phyloP scores from a whole-genome alignment of 2,888 invertebrate species.

The Coelopa pilipes region DNA sequence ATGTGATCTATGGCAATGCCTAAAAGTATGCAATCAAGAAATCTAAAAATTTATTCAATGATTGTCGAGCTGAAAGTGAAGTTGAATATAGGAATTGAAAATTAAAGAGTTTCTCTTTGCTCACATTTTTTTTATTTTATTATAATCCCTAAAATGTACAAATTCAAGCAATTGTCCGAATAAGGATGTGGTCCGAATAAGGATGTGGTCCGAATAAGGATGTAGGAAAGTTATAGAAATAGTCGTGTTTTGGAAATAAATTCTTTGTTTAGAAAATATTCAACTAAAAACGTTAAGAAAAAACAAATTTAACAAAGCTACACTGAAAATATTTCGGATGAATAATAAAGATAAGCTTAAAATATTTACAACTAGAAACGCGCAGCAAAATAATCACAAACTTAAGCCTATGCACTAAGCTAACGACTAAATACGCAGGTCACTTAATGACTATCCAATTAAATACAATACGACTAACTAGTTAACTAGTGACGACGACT shows the following conservation, averaged over 20 bases:
- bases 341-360: not conserved
- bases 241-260: not conserved
- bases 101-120: not conserved
- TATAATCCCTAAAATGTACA: not conserved
- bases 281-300: not conserved
- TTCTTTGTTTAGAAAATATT: not conserved
- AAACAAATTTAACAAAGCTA: constrained; percentile 1
- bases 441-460: constrained; percentile 17
- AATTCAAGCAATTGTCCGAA: not conserved
- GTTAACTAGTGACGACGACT: not conserved
- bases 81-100: not conserved
- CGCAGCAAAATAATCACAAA: constrained; percentile 15
- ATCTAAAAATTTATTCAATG: too few relatives aligned
- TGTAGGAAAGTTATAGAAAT: not conserved
- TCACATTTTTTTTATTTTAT: not conserved
- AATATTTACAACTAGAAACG: constrained; percentile 4
- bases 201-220: not conserved
- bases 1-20: not conserved
- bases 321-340: not conserved
- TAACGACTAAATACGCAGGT: constrained; percentile 9
- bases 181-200: not conserved
- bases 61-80: not conserved
- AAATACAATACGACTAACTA: constrained; percentile 20
- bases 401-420: constrained; percentile 1
- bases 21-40: not conserved